Evolutionary conservation across 2,113 vertebrate genomes (phyloP).

Genomic region (Dryoscopus gambensis): DNA sequence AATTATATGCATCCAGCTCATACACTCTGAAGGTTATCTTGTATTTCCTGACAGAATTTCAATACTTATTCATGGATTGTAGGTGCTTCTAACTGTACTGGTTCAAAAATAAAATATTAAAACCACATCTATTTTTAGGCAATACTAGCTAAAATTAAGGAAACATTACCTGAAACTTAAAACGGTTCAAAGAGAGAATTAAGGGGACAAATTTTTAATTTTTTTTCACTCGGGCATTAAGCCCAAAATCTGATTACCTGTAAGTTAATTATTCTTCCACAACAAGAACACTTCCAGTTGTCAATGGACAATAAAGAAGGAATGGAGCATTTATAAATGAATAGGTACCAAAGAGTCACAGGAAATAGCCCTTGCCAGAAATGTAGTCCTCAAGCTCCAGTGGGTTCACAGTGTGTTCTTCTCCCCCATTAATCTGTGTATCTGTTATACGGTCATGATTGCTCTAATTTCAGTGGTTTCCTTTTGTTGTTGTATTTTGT

Average conservation of each 20-base stretch:
- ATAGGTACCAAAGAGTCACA: neutral
- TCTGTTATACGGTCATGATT: neutral
- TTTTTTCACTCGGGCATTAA: neutral
- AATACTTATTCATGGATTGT: neutral
- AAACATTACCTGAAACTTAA: neutral
- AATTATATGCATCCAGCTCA: neutral
- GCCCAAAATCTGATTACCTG: neutral
- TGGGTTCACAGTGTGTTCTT: neutral
- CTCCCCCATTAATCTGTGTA: accelerated
- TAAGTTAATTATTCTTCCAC: neutral
- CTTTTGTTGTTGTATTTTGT: neutral
- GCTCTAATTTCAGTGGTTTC: neutral
- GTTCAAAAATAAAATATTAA: neutral
- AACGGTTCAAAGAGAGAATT: neutral
- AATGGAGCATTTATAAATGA: neutral
- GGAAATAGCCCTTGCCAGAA: neutral
- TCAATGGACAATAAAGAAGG: neutral
- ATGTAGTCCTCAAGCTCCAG: neutral
- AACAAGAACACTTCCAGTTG: neutral
- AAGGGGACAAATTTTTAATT: neutral
- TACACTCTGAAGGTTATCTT: neutral
- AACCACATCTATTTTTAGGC: neutral
- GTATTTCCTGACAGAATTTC: neutral
- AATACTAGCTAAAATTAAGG: neutral
- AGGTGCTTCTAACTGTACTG: neutral